Evolutionary conservation across 2,797 vertebrate genomes (phyloP).

Genomic region (Chiroxiphia lanceolata): DNA sequence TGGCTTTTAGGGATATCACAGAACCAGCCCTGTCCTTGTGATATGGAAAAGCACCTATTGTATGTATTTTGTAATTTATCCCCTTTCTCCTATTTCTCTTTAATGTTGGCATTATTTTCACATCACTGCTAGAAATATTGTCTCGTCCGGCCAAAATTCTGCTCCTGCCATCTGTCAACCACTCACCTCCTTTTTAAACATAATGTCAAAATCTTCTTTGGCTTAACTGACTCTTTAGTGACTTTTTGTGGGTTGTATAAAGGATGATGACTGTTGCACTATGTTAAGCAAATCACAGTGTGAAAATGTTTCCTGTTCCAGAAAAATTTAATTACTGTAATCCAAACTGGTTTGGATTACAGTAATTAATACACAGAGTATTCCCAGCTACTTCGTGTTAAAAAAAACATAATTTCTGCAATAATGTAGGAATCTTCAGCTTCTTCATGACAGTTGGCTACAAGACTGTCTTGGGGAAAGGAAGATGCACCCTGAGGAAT

Average conservation of each 20-base stretch:
- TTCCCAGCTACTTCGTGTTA: not conserved
- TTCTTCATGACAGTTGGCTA: not conserved
- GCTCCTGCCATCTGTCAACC: not conserved
- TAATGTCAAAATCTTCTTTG: not conserved
- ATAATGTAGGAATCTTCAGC: not conserved
- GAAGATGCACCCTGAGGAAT: not conserved
- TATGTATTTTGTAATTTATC: not conserved
- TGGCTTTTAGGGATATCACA: slow-evolving; percentile 43
- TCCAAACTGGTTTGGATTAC: no score
- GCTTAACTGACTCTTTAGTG: not conserved
- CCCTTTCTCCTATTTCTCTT: not conserved
- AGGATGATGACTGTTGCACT: not conserved
- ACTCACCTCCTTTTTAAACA: not conserved
- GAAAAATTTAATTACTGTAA: not conserved
- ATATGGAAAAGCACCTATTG: not conserved
- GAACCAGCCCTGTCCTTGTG: not conserved
- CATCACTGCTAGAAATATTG: not conserved
- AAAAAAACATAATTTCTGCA: not conserved
- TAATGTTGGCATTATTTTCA: not conserved
- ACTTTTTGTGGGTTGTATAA: not conserved
- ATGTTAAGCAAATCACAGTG: not conserved
- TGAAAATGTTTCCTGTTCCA: not conserved
- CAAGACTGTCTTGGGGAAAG: not conserved
- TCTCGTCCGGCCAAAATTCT: not conserved
- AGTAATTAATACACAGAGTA: not conserved